These are phyloP conservation scores for Tychaedon coryphoeus DNA, from an alignment of 2,113 vertebrate genomes.

Conservation along the genomic window DNA sequence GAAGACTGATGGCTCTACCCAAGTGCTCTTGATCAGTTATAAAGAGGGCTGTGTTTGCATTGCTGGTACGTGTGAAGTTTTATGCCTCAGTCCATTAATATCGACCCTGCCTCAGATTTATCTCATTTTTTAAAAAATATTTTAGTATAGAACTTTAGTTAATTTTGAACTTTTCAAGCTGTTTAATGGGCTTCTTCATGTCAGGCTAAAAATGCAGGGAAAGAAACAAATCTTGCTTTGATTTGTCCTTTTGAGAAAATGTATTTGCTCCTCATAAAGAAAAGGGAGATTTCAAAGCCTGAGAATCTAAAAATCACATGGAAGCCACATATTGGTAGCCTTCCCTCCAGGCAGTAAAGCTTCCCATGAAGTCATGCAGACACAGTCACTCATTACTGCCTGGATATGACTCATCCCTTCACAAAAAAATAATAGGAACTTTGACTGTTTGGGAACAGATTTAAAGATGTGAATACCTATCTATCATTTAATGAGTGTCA, in stretches of 20 bases:
- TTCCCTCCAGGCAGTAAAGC: neutral
- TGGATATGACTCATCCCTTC: neutral
- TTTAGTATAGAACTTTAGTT: neutral
- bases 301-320: neutral
- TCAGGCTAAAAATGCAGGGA: neutral
- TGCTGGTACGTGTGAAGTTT: neutral
- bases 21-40: neutral
- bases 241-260: neutral
- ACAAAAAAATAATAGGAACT: neutral
- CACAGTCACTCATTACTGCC: neutral
- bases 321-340: neutral
- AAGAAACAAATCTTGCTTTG: neutral
- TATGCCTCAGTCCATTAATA: neutral
- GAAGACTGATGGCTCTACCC: neutral
- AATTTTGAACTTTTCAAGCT: neutral
- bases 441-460: neutral
- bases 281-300: neutral
- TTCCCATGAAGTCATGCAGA: neutral
- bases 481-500: neutral
- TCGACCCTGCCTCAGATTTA: neutral
- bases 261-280: neutral
- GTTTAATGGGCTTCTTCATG: neutral
- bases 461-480: neutral
- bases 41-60: neutral
- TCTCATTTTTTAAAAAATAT: neutral